A percentile compares a stretch with the other conserved stretches of the same genome.
Conservation (phyloP, 53 echinoderm and acorn worm species). For the Hippasteria phrygiana region DNA sequence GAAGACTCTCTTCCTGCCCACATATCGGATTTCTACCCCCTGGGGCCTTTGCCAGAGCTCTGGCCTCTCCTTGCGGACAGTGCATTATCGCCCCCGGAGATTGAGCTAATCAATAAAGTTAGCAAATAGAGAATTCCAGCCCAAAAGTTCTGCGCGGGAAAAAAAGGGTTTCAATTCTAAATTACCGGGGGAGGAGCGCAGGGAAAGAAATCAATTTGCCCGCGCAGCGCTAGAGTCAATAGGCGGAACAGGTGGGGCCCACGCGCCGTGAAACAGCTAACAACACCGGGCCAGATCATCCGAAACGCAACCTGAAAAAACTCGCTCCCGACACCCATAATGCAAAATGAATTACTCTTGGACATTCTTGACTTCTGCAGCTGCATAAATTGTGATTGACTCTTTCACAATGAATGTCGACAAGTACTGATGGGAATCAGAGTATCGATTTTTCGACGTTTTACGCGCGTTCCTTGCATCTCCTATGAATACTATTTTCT, state of each 20-base stretch:
- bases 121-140: conserved; percentile 56
- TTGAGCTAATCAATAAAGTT: conserved; percentile 45
- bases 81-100: conserved; percentile 59
- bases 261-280: background rate
- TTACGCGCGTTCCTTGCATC: background rate
- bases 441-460: conserved; percentile 5
- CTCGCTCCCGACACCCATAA: conserved; percentile 11
- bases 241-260: conserved; percentile 46
- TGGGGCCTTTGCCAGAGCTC: background rate
- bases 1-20: conserved; percentile 31
- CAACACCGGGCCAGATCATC: background rate
- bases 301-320: conserved; percentile 26
- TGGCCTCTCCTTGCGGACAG: conserved; percentile 45
- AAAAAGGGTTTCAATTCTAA: conserved; percentile 61
- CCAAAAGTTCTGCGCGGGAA: conserved; percentile 14
- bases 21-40: conserved; percentile 44
- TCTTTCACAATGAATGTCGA: conserved; percentile 4
- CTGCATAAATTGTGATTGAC: conserved; percentile 31
- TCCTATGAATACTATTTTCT: background rate
- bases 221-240: conserved; percentile 44
- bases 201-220: conserved; percentile 53
- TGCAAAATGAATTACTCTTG: background rate
- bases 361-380: background rate
- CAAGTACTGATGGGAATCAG: background rate
- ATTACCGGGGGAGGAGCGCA: conserved; percentile 42